Evolutionary conservation across 2,797 vertebrate genomes (phyloP).

Genomic region (Gymnoscopelus braueri): DNA sequence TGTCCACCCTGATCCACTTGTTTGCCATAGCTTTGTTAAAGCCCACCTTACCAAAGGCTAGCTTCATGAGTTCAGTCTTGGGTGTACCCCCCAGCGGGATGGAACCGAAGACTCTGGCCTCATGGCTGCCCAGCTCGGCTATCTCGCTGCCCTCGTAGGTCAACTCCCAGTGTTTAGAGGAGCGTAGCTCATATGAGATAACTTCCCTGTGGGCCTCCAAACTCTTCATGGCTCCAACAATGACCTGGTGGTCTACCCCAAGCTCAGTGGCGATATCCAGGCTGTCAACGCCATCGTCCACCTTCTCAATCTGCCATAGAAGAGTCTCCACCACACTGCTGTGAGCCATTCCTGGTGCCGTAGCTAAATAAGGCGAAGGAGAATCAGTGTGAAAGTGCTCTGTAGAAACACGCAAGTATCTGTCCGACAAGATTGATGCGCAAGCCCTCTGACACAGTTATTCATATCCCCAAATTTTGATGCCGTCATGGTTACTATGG

Average conservation of each 20-base stretch:
- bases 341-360: slow-evolving; percentile 75
- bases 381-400: too few species aligned
- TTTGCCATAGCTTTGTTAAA: slow-evolving; percentile 99
- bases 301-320: slow-evolving; percentile 80
- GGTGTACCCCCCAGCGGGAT: slow-evolving; percentile 85
- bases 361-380: too few species aligned
- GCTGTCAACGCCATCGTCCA: slow-evolving; percentile 85
- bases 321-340: slow-evolving; percentile 81
- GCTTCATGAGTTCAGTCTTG: slow-evolving; percentile 89
- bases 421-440: too few species aligned
- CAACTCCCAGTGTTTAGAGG: slow-evolving; percentile 91
- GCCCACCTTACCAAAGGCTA: slow-evolving; percentile 90
- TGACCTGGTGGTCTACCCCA: slow-evolving; percentile 88
- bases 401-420: too few species aligned
- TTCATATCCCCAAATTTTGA: too few species aligned
- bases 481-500: too few species aligned
- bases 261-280: slow-evolving; percentile 81
- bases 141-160: slow-evolving; percentile 87
- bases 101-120: slow-evolving; percentile 86
- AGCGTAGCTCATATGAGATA: slow-evolving; percentile 87
- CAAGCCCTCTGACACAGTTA: too few species aligned
- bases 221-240: slow-evolving; percentile 95
- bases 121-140: slow-evolving; percentile 90
- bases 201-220: slow-evolving; percentile 89
- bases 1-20: slow-evolving; percentile 94